Percentiles rank a stretch among this genome's conserved stretches.
Conservation (phyloP, 2,113 vertebrate species). For the Lamprologus sp. region DNA sequence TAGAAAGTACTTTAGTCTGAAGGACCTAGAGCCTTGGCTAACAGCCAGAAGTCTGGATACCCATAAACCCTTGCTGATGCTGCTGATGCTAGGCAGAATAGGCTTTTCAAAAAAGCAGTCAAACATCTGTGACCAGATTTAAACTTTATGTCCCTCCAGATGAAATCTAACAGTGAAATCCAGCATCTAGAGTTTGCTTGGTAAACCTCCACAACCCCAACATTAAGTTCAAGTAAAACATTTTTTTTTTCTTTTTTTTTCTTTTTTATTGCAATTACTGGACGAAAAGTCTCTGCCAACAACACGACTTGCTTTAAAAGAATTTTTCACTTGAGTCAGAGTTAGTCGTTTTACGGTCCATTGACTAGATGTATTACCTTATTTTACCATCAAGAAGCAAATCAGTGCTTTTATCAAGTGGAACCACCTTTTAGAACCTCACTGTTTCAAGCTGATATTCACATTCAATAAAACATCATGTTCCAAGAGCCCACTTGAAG, state of each 20-base stretch:
- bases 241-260: background rate
- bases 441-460: conserved; percentile 10
- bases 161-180: background rate
- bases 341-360: background rate
- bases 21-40: conserved; percentile 10
- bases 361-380: background rate
- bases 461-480: conserved; percentile 20
- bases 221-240: background rate
- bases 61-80: conserved; percentile 7
- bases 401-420: conserved; percentile 4
- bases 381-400: background rate
- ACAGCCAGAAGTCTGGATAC: conserved; percentile 17
- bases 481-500: conserved; percentile 6
- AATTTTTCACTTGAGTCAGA: background rate
- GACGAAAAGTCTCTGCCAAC: background rate
- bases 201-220: background rate
- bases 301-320: background rate
- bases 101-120: background rate
- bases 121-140: background rate
- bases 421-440: background rate
- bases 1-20: conserved; percentile 5
- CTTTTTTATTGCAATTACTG: background rate
- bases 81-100: conserved; percentile 21
- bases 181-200: background rate
- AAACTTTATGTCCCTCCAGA: background rate